Evolutionary conservation across 1,140 invertebrate genomes (phyloP), one percentile per base, ranked within the genome.

Genomic region (Hypsibius dujardini): DNA sequence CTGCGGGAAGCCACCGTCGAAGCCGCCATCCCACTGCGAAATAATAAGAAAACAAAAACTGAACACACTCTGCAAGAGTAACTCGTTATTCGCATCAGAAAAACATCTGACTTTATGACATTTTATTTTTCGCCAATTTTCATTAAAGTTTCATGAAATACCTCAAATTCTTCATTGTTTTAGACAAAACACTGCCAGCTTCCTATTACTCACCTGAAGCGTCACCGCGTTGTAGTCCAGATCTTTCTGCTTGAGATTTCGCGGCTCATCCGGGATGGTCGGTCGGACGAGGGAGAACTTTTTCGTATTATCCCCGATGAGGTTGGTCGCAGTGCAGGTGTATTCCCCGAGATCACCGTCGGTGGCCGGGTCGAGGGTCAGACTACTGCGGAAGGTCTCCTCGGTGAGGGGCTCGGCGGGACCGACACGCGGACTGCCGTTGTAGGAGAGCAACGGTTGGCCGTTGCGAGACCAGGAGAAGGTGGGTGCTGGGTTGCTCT

Each of bases 1-100:
- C 72, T 77, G 77, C 15, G 59, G n/a, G 7, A 71, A 74, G 1
- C 77, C 77, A 40, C 77, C 77, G 72, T 77, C 71, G 59, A 78
- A 78, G 0, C 77, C 77, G 40, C 73, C 69, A 0, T 62, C 70
- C 77, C 77, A 78, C 15, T 70, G 42, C 46, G 77, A n/a, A n/a
- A n/a, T n/a, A n/a, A n/a, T n/a, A n/a, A 28, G 28, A 28, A n/a
- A n/a, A n/a, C n/a, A n/a, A n/a, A n/a, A n/a, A n/a, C n/a, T n/a
- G n/a, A n/a, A n/a, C n/a, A n/a, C n/a, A n/a, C n/a, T n/a, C n/a
- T n/a, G n/a, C n/a, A n/a, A n/a, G n/a, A n/a, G n/a, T n/a, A n/a
- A n/a, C n/a, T n/a, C n/a, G n/a, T n/a, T n/a, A n/a, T n/a, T n/a
- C n/a, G n/a, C n/a, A n/a, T n/a, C n/a, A n/a, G n/a, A n/a, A n/a